A percentile compares a stretch with the other conserved stretches of the same genome.
Evolutionary conservation across 2,113 vertebrate genomes (phyloP).

Genomic region (Odontophorus gujanensis): DNA sequence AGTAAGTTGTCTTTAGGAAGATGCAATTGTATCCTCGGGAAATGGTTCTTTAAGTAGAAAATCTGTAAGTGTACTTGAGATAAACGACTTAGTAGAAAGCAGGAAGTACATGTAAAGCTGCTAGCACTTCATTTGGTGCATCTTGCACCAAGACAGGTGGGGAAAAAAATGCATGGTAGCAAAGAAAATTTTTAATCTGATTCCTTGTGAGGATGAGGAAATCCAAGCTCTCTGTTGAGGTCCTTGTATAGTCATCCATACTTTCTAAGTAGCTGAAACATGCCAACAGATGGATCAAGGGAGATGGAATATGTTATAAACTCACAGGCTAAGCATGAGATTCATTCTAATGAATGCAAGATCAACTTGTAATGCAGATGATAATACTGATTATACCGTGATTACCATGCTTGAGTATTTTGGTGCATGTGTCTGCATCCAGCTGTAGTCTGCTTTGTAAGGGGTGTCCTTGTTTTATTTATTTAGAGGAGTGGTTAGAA

Average conservation of each 20-base stretch:
- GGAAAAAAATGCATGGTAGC: neutral
- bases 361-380: constrained; percentile 44
- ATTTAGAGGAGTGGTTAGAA: neutral
- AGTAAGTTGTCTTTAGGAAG: neutral
- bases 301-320: constrained; percentile 40
- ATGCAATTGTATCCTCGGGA: neutral
- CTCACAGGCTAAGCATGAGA: neutral
- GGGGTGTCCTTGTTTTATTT: neutral
- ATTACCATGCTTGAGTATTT: constrained; percentile 12
- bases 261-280: neutral
- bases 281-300: constrained; percentile 25
- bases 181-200: neutral
- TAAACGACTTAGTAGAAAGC: neutral
- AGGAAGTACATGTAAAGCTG: neutral
- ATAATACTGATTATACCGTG: constrained; percentile 41
- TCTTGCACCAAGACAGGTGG: neutral
- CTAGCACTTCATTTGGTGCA: neutral
- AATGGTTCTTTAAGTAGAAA: neutral
- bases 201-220: neutral
- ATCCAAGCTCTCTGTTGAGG: neutral
- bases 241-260: neutral
- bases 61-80: neutral
- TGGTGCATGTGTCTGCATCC: neutral
- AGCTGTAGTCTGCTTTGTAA: neutral
- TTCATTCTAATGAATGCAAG: constrained; percentile 30